Evolutionary conservation across 2,797 vertebrate species (phyloP).

Genomic region (Hypotaenidia philippensis): DNA sequence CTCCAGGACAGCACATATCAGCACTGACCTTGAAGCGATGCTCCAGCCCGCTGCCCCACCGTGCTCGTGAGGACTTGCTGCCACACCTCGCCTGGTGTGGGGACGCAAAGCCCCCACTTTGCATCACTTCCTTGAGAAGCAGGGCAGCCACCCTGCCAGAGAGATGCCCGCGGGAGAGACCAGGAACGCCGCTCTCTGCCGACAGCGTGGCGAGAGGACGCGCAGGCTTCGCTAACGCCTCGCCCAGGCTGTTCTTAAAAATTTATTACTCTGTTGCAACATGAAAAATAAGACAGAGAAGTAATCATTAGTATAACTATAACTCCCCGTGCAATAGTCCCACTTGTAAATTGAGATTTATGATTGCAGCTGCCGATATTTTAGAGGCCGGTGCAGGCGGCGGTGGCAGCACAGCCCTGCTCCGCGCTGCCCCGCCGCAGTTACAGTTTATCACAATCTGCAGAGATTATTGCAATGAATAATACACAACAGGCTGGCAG

Average conservation of each 20-base stretch:
- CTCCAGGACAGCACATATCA: not conserved
- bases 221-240: constrained; percentile 63
- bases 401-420: constrained; percentile 61
- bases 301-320: constrained; percentile 86
- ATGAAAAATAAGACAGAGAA: constrained; percentile 87
- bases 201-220: not conserved
- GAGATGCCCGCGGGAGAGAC: not conserved
- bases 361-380: constrained; percentile 83
- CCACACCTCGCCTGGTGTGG: fast-evolving
- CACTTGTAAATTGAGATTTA: constrained; percentile 89
- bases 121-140: not conserved
- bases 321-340: constrained; percentile 82
- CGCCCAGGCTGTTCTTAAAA: constrained; percentile 84
- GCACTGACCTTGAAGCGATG: not conserved
- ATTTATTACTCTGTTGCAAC: constrained; percentile 87
- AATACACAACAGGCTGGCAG: constrained; percentile 78
- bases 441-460: constrained; percentile 81
- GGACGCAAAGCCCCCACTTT: not conserved
- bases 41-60: not conserved
- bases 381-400: constrained; percentile 75
- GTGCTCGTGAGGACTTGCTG: not conserved
- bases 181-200: not conserved
- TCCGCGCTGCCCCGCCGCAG: constrained; percentile 71
- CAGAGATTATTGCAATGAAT: constrained; percentile 81
- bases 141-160: fast-evolving